Evolutionary conservation across 1,140 invertebrate genomes (phyloP).

Genomic region (Drosophila arawakana): DNA sequence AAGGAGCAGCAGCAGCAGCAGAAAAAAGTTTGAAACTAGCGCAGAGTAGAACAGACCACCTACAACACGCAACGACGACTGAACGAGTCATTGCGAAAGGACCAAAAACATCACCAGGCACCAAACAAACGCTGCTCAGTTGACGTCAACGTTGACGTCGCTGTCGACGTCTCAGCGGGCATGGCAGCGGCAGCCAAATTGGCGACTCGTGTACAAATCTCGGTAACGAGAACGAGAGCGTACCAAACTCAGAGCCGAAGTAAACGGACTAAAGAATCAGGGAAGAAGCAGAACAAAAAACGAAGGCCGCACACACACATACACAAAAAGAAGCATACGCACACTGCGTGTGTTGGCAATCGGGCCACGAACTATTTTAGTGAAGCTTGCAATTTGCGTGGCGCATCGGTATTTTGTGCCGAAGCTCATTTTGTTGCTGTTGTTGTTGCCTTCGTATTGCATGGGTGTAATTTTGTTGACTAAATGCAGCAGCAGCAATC

Average conservation of each 20-base stretch:
- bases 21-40: slow-evolving; percentile 30
- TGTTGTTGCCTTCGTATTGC: slow-evolving; percentile 40
- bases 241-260: slow-evolving; percentile 36
- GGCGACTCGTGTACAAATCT: slow-evolving; percentile 40
- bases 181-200: slow-evolving; percentile 22
- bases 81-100: slow-evolving; percentile 75
- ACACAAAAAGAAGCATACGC: background rate
- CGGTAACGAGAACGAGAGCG: slow-evolving; percentile 35
- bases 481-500: slow-evolving; percentile 51
- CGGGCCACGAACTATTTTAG: slow-evolving; percentile 54
- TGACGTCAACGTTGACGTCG: slow-evolving; percentile 36
- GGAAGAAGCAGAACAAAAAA: background rate
- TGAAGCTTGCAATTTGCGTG: slow-evolving; percentile 72
- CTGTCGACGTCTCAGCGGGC: slow-evolving; percentile 44
- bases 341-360: slow-evolving; percentile 21
- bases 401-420: slow-evolving; percentile 73
- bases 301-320: background rate
- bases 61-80: slow-evolving; percentile 82
- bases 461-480: slow-evolving; percentile 61
- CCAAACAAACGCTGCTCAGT: slow-evolving; percentile 9
- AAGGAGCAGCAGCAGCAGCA: slow-evolving; percentile 29
- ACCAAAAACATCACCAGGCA: slow-evolving; percentile 70
- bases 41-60: slow-evolving; percentile 74
- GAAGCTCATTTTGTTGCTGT: slow-evolving; percentile 39
- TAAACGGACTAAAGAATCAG: slow-evolving; percentile 14